These are phyloP conservation scores for Gymnogyps californianus DNA, from an alignment of 2,113 vertebrate genomes.

Conservation along the genomic window DNA sequence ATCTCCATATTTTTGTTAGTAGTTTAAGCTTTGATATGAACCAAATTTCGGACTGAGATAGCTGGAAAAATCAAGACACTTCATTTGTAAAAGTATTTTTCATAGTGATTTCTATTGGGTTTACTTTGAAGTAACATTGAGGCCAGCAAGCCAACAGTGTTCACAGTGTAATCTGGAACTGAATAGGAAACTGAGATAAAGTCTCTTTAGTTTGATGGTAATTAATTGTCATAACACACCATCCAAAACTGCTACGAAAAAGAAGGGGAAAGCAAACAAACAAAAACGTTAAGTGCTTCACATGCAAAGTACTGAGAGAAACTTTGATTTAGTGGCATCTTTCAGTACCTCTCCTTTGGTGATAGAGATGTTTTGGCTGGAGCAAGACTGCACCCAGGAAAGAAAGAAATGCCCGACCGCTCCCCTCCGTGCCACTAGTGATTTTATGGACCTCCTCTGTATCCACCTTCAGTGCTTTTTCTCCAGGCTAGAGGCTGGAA, in stretches of 20 bases:
- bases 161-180: neutral
- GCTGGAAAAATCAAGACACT: neutral
- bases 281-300: no score
- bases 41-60: neutral
- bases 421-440: accelerated
- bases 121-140: neutral
- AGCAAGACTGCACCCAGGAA: neutral
- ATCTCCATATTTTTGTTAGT: neutral
- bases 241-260: neutral
- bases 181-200: no score
- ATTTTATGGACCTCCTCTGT: no score
- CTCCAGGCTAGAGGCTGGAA: neutral
- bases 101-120: accelerated
- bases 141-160: neutral
- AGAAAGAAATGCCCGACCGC: no score
- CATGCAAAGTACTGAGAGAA: no score
- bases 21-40: neutral
- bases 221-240: no score
- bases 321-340: neutral
- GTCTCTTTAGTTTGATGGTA: neutral
- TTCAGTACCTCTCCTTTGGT: no score
- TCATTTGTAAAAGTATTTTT: neutral
- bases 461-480: no score
- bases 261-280: neutral
- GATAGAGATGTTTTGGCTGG: neutral